Evolutionary conservation across 2,888 invertebrate genomes (phyloP).

Genomic region (Cetonia aurata): DNA sequence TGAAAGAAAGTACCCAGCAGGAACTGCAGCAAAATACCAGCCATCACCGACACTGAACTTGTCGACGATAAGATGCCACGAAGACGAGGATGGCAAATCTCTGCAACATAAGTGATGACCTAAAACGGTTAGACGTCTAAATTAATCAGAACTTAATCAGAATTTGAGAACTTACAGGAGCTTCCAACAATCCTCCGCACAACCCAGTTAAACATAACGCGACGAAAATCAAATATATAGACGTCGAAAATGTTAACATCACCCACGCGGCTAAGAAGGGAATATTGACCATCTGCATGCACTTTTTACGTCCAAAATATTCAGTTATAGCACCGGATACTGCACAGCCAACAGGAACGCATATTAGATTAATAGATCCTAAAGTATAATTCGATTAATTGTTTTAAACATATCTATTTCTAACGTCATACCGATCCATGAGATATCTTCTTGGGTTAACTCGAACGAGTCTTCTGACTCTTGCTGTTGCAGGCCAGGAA

Average conservation of each 20-base stretch:
- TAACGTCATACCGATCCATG: conserved; percentile 79
- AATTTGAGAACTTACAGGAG: conserved; percentile 73
- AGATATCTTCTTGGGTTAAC: conserved; percentile 74
- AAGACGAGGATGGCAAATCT: conserved; percentile 84
- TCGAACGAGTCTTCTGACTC: conserved; percentile 63
- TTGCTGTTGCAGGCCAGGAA: conserved; percentile 76
- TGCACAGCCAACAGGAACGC: conserved; percentile 84
- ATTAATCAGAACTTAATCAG: background rate
- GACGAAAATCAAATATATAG: conserved; percentile 75
- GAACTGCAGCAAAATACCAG: conserved; percentile 83
- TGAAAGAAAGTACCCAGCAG: conserved; percentile 77
- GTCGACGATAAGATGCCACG: conserved; percentile 82
- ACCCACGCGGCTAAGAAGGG: conserved; percentile 84
- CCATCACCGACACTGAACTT: conserved; percentile 80
- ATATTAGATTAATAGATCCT: conserved; percentile 86
- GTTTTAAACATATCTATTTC: background rate
- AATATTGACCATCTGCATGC: conserved; percentile 82
- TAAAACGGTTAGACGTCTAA: conserved; percentile 55
- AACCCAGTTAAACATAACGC: conserved; percentile 81
- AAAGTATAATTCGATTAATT: too few species aligned
- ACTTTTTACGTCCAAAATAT: conserved; percentile 77
- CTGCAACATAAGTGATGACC: conserved; percentile 87
- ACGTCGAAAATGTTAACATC: conserved; percentile 76
- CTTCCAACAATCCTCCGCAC: conserved; percentile 83
- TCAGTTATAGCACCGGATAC: conserved; percentile 80